phyloP scores from a whole-genome alignment of 2,797 vertebrate species.

The Remorina albescens region DNA sequence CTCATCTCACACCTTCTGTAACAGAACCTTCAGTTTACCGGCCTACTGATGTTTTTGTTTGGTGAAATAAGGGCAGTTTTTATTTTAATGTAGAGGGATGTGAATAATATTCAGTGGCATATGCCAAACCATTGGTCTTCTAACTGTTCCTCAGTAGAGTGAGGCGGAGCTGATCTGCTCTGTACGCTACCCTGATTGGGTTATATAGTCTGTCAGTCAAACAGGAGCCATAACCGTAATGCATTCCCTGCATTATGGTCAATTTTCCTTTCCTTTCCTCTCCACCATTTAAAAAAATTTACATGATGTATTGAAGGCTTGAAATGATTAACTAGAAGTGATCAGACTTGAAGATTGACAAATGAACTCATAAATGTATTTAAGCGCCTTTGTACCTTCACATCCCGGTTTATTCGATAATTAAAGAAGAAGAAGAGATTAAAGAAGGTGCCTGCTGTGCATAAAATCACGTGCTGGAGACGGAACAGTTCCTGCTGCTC shows the following conservation, averaged over 20 bases:
- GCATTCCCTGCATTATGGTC: too few relatives aligned
- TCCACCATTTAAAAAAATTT: too few relatives aligned
- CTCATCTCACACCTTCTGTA: conserved; percentile 41
- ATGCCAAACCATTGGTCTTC: conserved; percentile 44
- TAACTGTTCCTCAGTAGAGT: neutral
- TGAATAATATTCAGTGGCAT: conserved; percentile 60
- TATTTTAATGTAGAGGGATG: conserved; percentile 49
- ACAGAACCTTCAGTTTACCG: conserved; percentile 49
- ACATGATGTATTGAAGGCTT: too few relatives aligned
- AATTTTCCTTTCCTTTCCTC: too few relatives aligned
- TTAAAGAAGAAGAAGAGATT: neutral
- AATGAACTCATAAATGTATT: neutral
- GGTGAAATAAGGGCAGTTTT: conserved; percentile 52
- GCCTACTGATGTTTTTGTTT: conserved; percentile 73
- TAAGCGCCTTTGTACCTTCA: neutral
- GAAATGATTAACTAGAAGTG: too few relatives aligned
- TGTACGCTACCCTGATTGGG: too few relatives aligned
- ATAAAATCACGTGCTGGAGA: neutral
- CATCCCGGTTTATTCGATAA: too few relatives aligned
- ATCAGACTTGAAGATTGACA: too few relatives aligned
- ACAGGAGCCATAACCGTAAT: too few relatives aligned
- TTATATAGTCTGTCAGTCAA: too few relatives aligned
- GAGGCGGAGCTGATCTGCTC: too few relatives aligned
- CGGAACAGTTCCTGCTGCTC: neutral
- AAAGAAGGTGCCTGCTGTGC: neutral